Evolutionary conservation across 2,797 vertebrate species (phyloP).

Genomic region (Darevskia nairensis): DNA sequence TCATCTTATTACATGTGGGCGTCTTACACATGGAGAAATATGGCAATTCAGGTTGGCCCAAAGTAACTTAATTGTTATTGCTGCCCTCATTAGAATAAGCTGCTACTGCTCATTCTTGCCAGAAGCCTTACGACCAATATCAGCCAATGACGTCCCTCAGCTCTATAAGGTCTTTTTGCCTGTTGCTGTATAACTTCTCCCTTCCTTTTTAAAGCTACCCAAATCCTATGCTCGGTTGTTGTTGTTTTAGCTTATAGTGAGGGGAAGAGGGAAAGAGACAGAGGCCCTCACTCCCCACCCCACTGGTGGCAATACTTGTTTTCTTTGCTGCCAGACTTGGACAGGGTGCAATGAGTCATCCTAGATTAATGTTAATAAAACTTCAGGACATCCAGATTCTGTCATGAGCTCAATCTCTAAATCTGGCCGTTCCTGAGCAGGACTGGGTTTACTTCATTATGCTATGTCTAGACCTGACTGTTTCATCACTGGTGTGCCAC

Average conservation of each 20-base stretch:
- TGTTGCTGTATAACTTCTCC: not conserved
- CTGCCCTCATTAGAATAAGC: not conserved
- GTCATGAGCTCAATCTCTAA: not conserved
- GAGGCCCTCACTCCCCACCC: not conserved
- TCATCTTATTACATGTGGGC: too few relatives aligned
- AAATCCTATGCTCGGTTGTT: not conserved
- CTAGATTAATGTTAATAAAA: constrained; percentile 1
- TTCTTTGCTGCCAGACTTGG: not conserved
- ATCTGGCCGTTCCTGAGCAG: not conserved
- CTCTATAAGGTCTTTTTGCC: not conserved
- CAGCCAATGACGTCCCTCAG: not conserved
- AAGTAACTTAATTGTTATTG: not conserved
- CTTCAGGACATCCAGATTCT: not conserved
- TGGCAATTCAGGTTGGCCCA: not conserved
- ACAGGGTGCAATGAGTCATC: not conserved
- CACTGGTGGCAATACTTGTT: not conserved
- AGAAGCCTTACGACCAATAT: not conserved
- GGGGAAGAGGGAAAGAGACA: too few relatives aligned
- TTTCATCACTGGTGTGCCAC: not conserved
- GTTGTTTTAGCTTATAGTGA: not conserved
- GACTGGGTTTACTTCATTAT: constrained; percentile 6
- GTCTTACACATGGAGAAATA: too few relatives aligned
- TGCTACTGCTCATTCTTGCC: not conserved
- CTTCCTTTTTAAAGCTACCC: not conserved
- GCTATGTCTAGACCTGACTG: constrained; percentile 5